phyloP scores from a whole-genome alignment of 2,888 invertebrate species.

The Cryptosula pallasiana region DNA sequence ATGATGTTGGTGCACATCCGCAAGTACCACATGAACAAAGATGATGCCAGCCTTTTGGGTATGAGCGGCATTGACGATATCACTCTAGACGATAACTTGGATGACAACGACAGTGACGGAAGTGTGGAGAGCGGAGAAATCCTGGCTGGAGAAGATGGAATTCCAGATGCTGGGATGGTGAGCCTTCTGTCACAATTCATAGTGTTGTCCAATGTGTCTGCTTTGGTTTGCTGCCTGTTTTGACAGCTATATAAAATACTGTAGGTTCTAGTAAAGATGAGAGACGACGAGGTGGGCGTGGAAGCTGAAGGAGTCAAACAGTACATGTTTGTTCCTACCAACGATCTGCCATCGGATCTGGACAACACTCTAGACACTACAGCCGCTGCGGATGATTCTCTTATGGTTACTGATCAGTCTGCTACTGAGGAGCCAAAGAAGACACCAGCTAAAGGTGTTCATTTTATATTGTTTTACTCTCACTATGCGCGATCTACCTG shows the following conservation, averaged over 20 bases:
- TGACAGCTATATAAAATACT: not conserved
- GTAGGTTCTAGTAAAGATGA: constrained; percentile 11
- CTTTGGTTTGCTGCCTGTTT: too few species aligned
- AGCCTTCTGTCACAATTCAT: too few species aligned
- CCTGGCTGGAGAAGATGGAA: not conserved
- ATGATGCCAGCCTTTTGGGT: not conserved
- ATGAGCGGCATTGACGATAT: not conserved
- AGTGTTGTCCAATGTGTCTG: too few species aligned
- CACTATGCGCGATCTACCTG: too few species aligned
- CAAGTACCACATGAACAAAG: constrained; percentile 20
- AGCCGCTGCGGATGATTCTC: not conserved
- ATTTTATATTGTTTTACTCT: too few species aligned
- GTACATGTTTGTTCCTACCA: constrained; percentile 19
- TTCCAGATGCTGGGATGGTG: not conserved
- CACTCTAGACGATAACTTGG: constrained; percentile 11
- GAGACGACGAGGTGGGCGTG: constrained; percentile 3
- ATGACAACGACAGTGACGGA: constrained; percentile 5
- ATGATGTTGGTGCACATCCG: constrained; percentile 22
- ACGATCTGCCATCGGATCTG: constrained; percentile 8
- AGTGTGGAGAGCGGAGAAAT: constrained; percentile 6
- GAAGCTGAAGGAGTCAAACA: not conserved
- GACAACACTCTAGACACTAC: constrained; percentile 21
- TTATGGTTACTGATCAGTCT: not conserved
- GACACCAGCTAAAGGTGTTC: too few species aligned
- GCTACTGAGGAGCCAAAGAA: too few species aligned